Evolutionary conservation across 2,113 vertebrate genomes (phyloP).

Genomic region (Xerus inauris): DNA sequence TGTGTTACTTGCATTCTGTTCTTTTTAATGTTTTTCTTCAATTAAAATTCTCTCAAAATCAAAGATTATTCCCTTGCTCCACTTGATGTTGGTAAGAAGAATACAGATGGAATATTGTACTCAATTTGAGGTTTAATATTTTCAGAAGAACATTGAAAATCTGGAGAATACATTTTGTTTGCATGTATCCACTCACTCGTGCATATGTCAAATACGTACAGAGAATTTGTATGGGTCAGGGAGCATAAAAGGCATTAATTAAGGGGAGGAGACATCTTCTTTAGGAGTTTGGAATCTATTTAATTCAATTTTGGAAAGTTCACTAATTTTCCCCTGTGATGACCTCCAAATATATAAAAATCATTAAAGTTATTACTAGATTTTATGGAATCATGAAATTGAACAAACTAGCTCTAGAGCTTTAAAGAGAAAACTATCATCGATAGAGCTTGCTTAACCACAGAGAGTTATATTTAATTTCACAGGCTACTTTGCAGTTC

Average conservation of each 20-base stretch:
- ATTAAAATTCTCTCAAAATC: not conserved
- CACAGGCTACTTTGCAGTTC: not conserved
- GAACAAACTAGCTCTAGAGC: not conserved
- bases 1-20: not conserved
- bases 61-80: not conserved
- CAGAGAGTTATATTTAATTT: not conserved
- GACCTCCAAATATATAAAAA: constrained; percentile 6
- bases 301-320: not conserved
- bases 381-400: not conserved
- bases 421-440: not conserved
- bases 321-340: not conserved
- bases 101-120: not conserved
- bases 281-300: not conserved
- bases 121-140: not conserved
- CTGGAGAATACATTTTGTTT: not conserved
- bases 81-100: not conserved
- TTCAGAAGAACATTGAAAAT: not conserved
- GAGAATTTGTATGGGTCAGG: not conserved
- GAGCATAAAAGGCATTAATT: not conserved
- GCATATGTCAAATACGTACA: not conserved
- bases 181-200: not conserved
- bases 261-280: not conserved
- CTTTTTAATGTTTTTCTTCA: not conserved
- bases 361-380: not conserved
- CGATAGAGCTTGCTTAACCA: not conserved